These are phyloP conservation scores for Oryzias javanicus DNA, from an alignment of 2,113 vertebrate genomes.

Conservation along the genomic window DNA sequence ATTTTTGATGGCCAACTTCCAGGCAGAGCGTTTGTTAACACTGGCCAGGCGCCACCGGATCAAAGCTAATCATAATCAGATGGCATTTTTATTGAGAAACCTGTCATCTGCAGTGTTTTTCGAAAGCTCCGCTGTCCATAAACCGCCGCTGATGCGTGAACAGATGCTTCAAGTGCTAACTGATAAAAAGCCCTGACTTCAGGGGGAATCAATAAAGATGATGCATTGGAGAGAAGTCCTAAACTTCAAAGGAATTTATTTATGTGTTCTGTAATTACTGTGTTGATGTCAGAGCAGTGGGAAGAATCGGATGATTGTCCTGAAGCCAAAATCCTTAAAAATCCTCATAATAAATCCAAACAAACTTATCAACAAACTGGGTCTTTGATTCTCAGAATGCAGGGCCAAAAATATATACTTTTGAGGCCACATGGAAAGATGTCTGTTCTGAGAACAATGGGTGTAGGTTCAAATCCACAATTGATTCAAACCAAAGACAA, in stretches of 20 bases:
- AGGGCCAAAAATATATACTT: too few relatives aligned
- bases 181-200: constrained; percentile 16
- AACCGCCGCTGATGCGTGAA: constrained; percentile 13
- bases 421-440: too few relatives aligned
- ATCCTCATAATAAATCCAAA: too few relatives aligned
- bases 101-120: constrained; percentile 16
- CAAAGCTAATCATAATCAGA: constrained; percentile 37
- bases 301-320: not conserved
- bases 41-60: constrained; percentile 30
- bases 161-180: constrained; percentile 20
- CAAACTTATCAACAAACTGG: too few relatives aligned
- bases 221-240: not conserved
- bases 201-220: constrained; percentile 17
- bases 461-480: too few relatives aligned
- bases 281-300: constrained; percentile 12
- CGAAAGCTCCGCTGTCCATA: constrained; percentile 31
- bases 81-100: constrained; percentile 39
- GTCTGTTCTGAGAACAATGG: too few relatives aligned
- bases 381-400: too few relatives aligned
- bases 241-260: constrained; percentile 8
- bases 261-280: not conserved
- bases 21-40: constrained; percentile 28
- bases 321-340: too few relatives aligned
- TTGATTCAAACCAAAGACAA: too few relatives aligned
- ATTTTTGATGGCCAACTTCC: constrained; percentile 26